Evolutionary conservation across 2,797 vertebrate genomes (phyloP).

Genomic region (Darevskia mixta): DNA sequence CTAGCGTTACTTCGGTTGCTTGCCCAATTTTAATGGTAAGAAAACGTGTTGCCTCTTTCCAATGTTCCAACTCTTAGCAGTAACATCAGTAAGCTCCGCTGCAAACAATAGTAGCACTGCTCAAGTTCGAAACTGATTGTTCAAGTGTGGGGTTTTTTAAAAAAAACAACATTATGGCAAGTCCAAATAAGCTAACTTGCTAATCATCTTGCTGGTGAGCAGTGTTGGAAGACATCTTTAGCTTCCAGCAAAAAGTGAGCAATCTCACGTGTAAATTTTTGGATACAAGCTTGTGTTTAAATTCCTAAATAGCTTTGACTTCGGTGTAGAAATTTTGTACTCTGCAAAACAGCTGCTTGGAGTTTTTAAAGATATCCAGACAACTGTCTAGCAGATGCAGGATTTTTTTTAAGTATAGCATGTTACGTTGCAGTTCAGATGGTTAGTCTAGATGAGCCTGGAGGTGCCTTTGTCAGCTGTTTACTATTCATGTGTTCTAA

Average conservation of each 20-base stretch:
- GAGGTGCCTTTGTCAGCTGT: not conserved
- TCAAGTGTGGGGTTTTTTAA: conserved; percentile 16
- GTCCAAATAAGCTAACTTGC: conserved; percentile 28
- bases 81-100: not conserved
- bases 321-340: not conserved
- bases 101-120: not conserved
- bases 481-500: not conserved
- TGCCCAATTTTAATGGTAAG: not conserved
- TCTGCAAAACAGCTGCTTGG: not conserved
- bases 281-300: not conserved
- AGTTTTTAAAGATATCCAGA: not conserved
- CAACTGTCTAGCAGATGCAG: not conserved
- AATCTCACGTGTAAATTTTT: not conserved
- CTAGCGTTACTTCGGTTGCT: not conserved
- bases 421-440: not conserved
- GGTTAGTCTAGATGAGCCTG: not conserved
- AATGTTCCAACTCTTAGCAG: not conserved
- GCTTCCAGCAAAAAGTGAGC: not conserved
- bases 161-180: conserved; percentile 2
- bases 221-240: conserved; percentile 50
- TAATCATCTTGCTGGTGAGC: not conserved
- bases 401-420: not conserved
- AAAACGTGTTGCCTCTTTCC: not conserved
- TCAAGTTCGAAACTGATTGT: conserved; percentile 29
- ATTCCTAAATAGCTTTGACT: not conserved